Evolutionary conservation across 2,113 vertebrate genomes (phyloP), one percentile per base, ranked within the genome.

Genomic region (Cairina moschata): DNA sequence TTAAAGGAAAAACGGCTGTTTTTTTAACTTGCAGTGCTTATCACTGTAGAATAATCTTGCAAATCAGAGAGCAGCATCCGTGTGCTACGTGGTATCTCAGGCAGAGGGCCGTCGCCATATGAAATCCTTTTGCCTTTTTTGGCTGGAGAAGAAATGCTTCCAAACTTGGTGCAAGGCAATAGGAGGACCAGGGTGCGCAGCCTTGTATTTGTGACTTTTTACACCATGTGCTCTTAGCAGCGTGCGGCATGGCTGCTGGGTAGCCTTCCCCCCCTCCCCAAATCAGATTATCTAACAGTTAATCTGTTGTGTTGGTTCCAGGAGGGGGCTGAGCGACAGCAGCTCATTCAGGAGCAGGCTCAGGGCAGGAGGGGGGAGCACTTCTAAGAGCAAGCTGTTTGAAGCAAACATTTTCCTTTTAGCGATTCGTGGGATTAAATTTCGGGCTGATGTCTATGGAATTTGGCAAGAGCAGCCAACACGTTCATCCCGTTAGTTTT

Each of bases 261-360:
- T 56, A 71, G 50, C 72, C 12, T 21, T 48, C 4, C 14, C 17
- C 18, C 13, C 8, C 9, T 12, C 16, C 29, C 26, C 34, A 58
- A 58, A 84, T 86, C 88, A 60, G 93, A 90, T 97, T 97, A 94
- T 82, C 91, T 93, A 87, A 79, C 86, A 68, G 79, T 94, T 96
- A 95, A 97, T 95, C 94, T 95, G 87, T 90, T 94, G 75, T 95
- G 90, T 73, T 69, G 89, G 46, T 22, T 63, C n/a, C 59, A 11
- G n/a, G 48, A 59, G 58, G 72, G 16, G 25, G 42, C 88, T 91
- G 76, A 91, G 65, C 1, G 12, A 26, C 82, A 83, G 91, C 79
- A 75, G 82, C 82, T 95, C 88, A 38, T 91, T 93, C 95, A 86
- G 94, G 85, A 91, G 3, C 79, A 90, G 79, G 13, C 58, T 90